These are phyloP conservation scores for Gambusia holbrooki DNA, from an alignment of 2,113 vertebrate genomes.

Conservation along the genomic window DNA sequence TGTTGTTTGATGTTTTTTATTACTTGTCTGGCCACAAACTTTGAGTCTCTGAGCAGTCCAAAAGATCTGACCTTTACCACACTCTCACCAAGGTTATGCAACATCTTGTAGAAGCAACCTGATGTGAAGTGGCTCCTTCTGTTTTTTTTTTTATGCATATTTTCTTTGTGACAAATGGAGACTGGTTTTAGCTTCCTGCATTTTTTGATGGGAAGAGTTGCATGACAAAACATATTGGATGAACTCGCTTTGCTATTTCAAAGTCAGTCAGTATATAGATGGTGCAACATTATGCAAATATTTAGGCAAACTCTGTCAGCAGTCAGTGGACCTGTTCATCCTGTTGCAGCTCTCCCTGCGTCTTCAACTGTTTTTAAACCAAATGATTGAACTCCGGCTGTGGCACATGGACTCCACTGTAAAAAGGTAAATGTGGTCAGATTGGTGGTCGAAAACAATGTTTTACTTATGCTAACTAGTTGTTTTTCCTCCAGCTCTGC, in stretches of 20 bases:
- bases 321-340: neutral
- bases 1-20: too few relatives aligned
- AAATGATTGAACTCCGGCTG: neutral
- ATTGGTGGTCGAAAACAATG: neutral
- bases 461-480: neutral
- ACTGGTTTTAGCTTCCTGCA: neutral
- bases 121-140: neutral
- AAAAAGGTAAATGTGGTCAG: neutral
- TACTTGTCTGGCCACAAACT: too few relatives aligned
- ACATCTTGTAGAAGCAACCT: neutral
- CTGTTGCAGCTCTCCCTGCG: conserved; percentile 7
- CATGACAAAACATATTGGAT: neutral
- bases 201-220: neutral
- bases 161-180: neutral
- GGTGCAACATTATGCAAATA: conserved; percentile 24
- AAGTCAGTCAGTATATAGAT: neutral
- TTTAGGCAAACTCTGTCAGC: conserved; percentile 23
- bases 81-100: neutral
- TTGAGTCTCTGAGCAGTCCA: too few relatives aligned
- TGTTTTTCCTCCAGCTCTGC: neutral
- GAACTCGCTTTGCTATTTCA: neutral
- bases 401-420: neutral
- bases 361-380: conserved; percentile 1
- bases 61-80: neutral
- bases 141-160: neutral